Evolutionary conservation across 2,113 vertebrate species (phyloP), one percentile per base, ranked within the genome.

Genomic region (Callipepla squamata): DNA sequence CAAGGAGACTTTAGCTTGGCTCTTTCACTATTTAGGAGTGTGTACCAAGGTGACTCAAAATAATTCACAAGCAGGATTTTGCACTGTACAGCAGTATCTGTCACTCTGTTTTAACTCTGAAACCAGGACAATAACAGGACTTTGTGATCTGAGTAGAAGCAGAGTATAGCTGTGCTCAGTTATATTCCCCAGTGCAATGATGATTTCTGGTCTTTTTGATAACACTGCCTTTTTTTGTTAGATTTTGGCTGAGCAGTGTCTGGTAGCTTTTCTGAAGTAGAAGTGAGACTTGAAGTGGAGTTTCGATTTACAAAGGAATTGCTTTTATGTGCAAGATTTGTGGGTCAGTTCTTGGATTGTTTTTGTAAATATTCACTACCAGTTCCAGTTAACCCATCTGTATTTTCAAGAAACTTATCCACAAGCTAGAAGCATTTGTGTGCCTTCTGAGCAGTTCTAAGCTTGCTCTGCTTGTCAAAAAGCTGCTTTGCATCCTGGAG

Each of bases 381-480:
- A 51, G 12, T 88, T 85, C 61, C 51, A 58, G 30, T 66, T 76
- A 91, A 65, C 21, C 78, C 16, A 55, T 42, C 30, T 66, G 7
- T 78, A 48, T 22, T 91, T 89, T 74, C 17, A 80, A 85, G n/a
- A 76, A 70, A 26, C 21, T 94, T 74, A 26, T 44, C 50, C 34
- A 9, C 44, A 61, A 74, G 30, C 45, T 80, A 30, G 23, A 67
- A 79, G 67, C 42, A 38, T 66, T 72, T 82, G 7, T 63, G 16
- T 80, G 20, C 13, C n/a, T 66, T 68, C 36, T 19, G 13, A 89
- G 22, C 25, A 6, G 67, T 53, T 83, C 61, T 63, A 6, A 53
- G 74, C 80, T 74, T 74, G 32, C 38, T 22, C n/a, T 74, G 25
- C 61, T 91, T 87, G 21, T 62, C 16, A 30, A 66, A 89, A 67